Base-by-base conservation (phyloP, 2,113 vertebrate species). In the Anarrhichthys ocellatus region DNA sequence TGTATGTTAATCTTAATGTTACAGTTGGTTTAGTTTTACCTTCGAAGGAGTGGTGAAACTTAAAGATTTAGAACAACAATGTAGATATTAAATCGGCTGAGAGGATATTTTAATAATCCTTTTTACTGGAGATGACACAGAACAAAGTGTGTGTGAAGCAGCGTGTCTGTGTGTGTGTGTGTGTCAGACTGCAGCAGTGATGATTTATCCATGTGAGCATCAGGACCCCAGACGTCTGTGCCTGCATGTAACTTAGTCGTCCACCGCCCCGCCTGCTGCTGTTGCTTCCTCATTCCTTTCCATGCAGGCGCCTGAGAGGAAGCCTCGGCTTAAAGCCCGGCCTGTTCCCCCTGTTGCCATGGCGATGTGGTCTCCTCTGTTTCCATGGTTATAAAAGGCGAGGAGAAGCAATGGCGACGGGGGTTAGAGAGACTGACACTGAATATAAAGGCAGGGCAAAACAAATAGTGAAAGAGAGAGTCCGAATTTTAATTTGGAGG, bases 401-500 rank as follows among this genome's bases (percentile, higher is more conserved):
- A 89, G 73, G 78, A 84, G 88, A 91, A 89, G 92, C 90, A 92
- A 91, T 91, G 94, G 91, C n/a, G 70, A 22, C 0, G 6, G 76
- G 82, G 81, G 82, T 14, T 76, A 83, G 54, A 66, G 89, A 87
- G 80, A 61, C 50, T 80, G 86, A 92, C 84, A 88, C 73, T 58
- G 75, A 61, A 48, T 64, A 85, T 91, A 91, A 94, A 94, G 75
- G 86, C 24, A 61, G 83, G 66, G 81, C 66, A 88, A 91, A 92
- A 91, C 89, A 94, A 90, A 94, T 75, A 93, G 92, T 48, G 73
- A 63, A 56, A 85, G 87, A 84, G 81, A 72, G 88, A 54, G 78
- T 88, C 87, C 70, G 93, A 91, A 95, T 95, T 90, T 94, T 83
- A 95, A 94, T 94, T 91, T 86, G 75, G 68, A 85, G 77, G 2